Percentiles rank a stretch among this genome's conserved stretches.
Evolutionary conservation across 2,888 invertebrate species (phyloP).

Genomic region (Lasioglossum figueresi): DNA sequence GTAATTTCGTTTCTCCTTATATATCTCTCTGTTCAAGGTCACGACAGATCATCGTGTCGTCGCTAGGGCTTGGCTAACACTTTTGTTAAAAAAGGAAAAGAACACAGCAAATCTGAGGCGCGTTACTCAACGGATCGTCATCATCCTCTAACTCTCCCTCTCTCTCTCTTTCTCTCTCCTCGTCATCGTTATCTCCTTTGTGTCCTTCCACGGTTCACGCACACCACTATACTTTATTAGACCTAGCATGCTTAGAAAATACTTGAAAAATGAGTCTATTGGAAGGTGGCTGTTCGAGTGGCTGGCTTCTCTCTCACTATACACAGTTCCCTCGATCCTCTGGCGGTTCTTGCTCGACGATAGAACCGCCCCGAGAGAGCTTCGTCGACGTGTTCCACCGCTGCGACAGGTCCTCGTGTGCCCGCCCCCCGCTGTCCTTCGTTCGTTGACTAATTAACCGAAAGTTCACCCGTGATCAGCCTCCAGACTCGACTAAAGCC

Average conservation of each 20-base stretch:
- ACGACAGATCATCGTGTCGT: background rate
- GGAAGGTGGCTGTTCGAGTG: constrained; percentile 77
- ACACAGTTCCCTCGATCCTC: constrained; percentile 64
- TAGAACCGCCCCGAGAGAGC: constrained; percentile 50
- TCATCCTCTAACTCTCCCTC: background rate
- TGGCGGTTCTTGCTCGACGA: constrained; percentile 24
- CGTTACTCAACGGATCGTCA: constrained; percentile 39
- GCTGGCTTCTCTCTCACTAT: constrained; percentile 75
- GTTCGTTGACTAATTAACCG: constrained; percentile 47
- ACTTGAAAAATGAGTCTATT: constrained; percentile 82
- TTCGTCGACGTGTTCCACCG: constrained; percentile 38
- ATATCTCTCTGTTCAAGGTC: background rate
- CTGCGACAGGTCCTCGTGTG: constrained; percentile 20
- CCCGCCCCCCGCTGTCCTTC: constrained; percentile 54
- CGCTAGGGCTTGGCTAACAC: constrained; percentile 10
- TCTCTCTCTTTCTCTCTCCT: background rate
- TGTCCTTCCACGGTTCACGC: constrained; percentile 66
- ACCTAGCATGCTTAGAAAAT: constrained; percentile 83
- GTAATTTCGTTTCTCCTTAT: constrained; percentile 53
- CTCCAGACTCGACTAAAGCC: constrained; percentile 79
- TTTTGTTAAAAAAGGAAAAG: constrained; percentile 7
- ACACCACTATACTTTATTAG: constrained; percentile 76
- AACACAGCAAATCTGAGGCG: constrained; percentile 44
- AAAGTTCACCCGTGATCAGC: constrained; percentile 65
- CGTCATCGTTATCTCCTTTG: constrained; percentile 16